These are phyloP conservation scores for Toxostoma redivivum DNA, from an alignment of 2,113 vertebrate genomes.

Conservation along the genomic window DNA sequence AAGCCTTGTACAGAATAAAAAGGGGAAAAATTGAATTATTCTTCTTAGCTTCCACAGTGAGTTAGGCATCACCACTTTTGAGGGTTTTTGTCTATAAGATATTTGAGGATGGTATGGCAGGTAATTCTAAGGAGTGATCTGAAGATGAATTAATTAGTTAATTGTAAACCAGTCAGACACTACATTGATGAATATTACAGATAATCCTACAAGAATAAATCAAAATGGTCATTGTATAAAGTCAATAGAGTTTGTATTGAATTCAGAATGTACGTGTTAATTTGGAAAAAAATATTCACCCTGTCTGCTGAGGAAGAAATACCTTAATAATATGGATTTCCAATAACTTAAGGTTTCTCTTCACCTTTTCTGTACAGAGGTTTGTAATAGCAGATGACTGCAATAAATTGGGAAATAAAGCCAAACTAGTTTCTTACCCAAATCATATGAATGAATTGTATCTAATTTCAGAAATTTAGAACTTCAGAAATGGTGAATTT, in stretches of 20 bases:
- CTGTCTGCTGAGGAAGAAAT: background rate
- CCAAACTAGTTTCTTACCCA: background rate
- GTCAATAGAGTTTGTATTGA: background rate
- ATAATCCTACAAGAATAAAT: background rate
- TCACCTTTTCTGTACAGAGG: background rate
- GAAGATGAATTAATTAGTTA: background rate
- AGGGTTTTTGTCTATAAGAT: rapidly evolving
- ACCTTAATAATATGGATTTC: background rate
- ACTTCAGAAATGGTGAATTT: background rate
- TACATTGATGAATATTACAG: background rate
- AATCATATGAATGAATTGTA: background rate
- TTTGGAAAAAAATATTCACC: background rate
- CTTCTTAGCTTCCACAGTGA: background rate
- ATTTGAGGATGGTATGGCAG: background rate
- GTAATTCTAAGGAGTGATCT: background rate
- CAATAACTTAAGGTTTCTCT: background rate
- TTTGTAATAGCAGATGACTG: background rate
- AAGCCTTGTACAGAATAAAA: background rate
- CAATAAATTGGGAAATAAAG: background rate
- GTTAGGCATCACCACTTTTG: background rate
- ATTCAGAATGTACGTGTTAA: background rate
- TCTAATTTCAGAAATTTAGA: background rate
- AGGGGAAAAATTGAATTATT: background rate
- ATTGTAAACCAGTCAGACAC: background rate
- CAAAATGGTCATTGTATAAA: background rate